A percentile compares a stretch with the other conserved stretches of the same genome.
phyloP scores from a whole-genome alignment of 2,113 vertebrate genomes.

The Mesocricetus auratus region DNA sequence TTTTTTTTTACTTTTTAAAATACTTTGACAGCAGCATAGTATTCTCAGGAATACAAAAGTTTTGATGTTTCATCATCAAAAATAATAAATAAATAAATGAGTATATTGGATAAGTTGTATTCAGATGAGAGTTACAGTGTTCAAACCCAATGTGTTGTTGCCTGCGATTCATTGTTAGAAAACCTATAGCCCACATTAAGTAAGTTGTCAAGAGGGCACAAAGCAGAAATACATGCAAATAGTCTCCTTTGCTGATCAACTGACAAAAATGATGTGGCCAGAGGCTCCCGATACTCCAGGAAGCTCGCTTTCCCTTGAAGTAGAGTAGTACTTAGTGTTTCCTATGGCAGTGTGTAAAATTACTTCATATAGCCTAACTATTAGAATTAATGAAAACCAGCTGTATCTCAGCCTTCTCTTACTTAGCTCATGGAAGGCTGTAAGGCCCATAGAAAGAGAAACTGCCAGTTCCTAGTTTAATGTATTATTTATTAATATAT shows the following conservation, averaged over 20 bases:
- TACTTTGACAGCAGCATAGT: not conserved
- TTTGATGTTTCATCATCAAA: not conserved
- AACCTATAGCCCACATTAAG: not conserved
- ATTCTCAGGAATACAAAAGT: not conserved
- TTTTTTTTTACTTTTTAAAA: not conserved
- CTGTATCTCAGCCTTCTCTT: not conserved
- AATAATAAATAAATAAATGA: not conserved
- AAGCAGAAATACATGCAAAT: not conserved
- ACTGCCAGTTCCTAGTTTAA: not conserved
- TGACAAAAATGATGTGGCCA: not conserved
- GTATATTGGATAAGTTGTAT: not conserved
- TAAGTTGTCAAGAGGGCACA: not conserved
- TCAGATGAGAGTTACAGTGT: not conserved
- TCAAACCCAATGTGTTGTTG: not conserved
- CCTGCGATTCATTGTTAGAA: not conserved
- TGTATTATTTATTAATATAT: not conserved
- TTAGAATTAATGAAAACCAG: not conserved
- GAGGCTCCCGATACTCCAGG: not conserved
- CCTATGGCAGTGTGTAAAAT: not conserved
- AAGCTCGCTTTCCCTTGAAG: not conserved
- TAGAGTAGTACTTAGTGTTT: not conserved
- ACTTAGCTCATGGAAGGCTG: not conserved
- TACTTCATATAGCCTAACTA: not conserved
- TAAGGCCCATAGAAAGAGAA: not conserved
- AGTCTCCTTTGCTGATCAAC: no score